These are phyloP conservation scores for Chelon labrosus DNA, from an alignment of 2,797 vertebrate species.

Conservation along the genomic window DNA sequence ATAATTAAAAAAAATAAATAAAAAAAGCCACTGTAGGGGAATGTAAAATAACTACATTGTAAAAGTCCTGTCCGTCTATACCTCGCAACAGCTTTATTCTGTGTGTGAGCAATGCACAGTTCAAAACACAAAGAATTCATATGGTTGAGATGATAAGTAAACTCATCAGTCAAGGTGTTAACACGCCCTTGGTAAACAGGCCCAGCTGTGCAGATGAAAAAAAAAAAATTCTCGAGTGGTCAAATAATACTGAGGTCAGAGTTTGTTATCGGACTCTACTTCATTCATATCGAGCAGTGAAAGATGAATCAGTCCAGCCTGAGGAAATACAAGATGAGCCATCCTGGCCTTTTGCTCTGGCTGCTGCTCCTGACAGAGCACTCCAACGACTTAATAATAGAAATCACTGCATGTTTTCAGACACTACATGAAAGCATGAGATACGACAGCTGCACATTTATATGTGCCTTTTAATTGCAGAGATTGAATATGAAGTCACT, in stretches of 20 bases:
- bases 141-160: conserved; percentile 3
- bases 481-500: background rate
- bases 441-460: no score
- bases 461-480: no score
- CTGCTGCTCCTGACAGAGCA: conserved; percentile 34
- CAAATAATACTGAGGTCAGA: conserved; percentile 59
- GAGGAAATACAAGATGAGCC: conserved; percentile 60
- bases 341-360: conserved; percentile 50
- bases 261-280: conserved; percentile 54
- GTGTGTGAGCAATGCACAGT: background rate
- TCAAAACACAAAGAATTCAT: conserved; percentile 3
- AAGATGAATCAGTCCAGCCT: conserved; percentile 64
- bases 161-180: conserved; percentile 29
- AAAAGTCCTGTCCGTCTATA: conserved; percentile 5
- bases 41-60: background rate
- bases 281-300: conserved; percentile 41
- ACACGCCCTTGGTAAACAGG: conserved; percentile 12
- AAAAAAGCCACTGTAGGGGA: no score
- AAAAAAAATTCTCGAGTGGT: conserved; percentile 31
- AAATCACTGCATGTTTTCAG: background rate
- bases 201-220: conserved; percentile 38
- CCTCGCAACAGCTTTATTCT: conserved; percentile 21
- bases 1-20: background rate
- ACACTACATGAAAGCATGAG: no score
- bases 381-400: background rate